A percentile compares a stretch with the other conserved stretches of the same genome.
Conservation (phyloP, 2,797 vertebrate species). For the Cottoperca gobio region DNA sequence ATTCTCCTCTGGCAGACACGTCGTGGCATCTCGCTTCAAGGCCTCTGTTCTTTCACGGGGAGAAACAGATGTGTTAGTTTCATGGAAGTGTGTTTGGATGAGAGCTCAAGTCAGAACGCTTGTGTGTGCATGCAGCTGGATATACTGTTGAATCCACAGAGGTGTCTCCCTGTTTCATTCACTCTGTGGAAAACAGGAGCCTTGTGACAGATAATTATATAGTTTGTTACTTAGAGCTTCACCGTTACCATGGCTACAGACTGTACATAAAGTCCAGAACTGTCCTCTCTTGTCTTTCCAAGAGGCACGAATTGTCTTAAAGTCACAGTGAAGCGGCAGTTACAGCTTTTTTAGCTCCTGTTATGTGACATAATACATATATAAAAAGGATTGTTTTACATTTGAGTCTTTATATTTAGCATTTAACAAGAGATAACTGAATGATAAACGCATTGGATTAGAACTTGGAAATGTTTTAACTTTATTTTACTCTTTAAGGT, state of each 20-base stretch:
- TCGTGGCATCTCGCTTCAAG: slow-evolving; percentile 45
- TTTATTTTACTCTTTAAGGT: not conserved
- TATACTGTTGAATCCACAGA: slow-evolving; percentile 36
- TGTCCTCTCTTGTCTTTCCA: not conserved
- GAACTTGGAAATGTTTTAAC: not conserved
- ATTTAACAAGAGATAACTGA: not conserved
- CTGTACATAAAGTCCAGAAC: slow-evolving; percentile 13
- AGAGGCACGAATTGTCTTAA: not conserved
- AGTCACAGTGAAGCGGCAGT: not conserved
- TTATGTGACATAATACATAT: not conserved
- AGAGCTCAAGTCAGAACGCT: slow-evolving; percentile 23
- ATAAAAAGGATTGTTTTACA: not conserved
- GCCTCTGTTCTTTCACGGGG: slow-evolving; percentile 39
- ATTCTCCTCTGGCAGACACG: slow-evolving; percentile 40
- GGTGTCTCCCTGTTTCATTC: slow-evolving; percentile 32
- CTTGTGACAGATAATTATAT: slow-evolving; percentile 33
- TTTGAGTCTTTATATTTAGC: not conserved
- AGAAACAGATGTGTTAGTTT: slow-evolving; percentile 64
- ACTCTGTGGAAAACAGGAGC: slow-evolving; percentile 23
- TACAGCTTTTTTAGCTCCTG: not conserved
- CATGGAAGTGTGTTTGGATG: slow-evolving; percentile 41
- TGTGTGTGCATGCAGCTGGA: slow-evolving; percentile 19
- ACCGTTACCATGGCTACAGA: slow-evolving; percentile 21
- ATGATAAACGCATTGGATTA: not conserved
- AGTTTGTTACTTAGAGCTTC: slow-evolving; percentile 30